Evolutionary conservation across 2,888 invertebrate genomes (phyloP), one percentile per base, ranked within the genome.

Genomic region (Bombylius discolor): DNA sequence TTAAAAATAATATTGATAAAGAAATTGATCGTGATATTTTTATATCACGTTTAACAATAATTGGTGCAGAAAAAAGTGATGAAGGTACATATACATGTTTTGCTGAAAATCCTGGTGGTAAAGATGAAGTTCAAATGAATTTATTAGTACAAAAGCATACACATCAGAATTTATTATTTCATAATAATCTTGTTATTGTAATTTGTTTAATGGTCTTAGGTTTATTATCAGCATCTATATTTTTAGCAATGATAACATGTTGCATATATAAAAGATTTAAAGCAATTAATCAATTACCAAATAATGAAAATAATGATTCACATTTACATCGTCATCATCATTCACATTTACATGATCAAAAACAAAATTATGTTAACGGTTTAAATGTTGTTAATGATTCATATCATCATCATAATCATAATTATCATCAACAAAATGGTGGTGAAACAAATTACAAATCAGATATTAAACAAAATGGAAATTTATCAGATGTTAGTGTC

Each of bases 61-160:
- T 80, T 1, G 79, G 83, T 52, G 79, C 83, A 0, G 76, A 78
- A 31, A 76, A 75, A 36, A 79, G 80, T 45, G 88, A 88, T 67
- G 80, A 81, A 63, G 87, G 87, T 5, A 82, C 82, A 52, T 88
- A 87, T 68, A 77, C 82, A 52, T 93, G 93, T 67, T 79, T 85
- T 11, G 92, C 91, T 0, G 85, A 82, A 66, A 92, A 89, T 70
- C 79, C 82, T 1, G 92, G 87, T 3, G 92, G 91, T 4, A 80
- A 82, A 14, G 85, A 84, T 63, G 85, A 87, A 66, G 81, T 81
- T 56, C 88, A 87, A 67, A 75, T 91, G 48, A 67, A 63, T 60
- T 57, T 70, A 47, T 59, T 69, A 9, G 66, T 70, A 33, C 67
- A 70, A 55, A 66, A 68, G 54, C 63, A 66, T 5, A 62, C 61